These are phyloP conservation scores for Pangasius mekongensis DNA, from an alignment of 2,797 vertebrate genomes.

Conservation along the genomic window DNA sequence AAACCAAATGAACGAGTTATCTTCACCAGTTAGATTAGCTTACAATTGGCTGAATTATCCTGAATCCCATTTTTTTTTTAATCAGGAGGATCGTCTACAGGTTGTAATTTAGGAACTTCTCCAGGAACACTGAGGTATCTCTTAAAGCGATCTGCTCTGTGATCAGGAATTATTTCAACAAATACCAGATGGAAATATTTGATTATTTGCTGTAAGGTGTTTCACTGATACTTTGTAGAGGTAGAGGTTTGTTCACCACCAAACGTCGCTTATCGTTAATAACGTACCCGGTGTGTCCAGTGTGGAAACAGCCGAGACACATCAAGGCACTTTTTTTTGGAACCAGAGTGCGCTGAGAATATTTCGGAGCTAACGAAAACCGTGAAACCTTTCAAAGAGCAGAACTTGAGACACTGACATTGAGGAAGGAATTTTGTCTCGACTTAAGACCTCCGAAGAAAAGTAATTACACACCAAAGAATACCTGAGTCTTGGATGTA, in stretches of 20 bases:
- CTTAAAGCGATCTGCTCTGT: too few species aligned
- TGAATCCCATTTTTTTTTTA: not conserved
- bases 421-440: not conserved
- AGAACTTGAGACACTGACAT: not conserved
- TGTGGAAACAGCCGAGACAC: not conserved
- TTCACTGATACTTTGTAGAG: too few species aligned
- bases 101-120: too few species aligned
- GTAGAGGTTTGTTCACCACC: not conserved
- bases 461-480: constrained; percentile 12
- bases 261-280: not conserved
- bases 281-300: not conserved
- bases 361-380: not conserved
- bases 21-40: not conserved
- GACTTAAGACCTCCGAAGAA: not conserved
- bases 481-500: constrained; percentile 1
- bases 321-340: not conserved
- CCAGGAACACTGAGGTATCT: too few species aligned
- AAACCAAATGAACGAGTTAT: not conserved
- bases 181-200: not conserved
- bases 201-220: not conserved
- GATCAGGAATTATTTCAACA: not conserved
- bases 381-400: constrained; percentile 12
- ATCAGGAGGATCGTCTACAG: not conserved
- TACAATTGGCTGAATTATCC: not conserved
- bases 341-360: not conserved